Conservation (phyloP, 1,140 invertebrate genomes). For the Papilio dardanus region DNA sequence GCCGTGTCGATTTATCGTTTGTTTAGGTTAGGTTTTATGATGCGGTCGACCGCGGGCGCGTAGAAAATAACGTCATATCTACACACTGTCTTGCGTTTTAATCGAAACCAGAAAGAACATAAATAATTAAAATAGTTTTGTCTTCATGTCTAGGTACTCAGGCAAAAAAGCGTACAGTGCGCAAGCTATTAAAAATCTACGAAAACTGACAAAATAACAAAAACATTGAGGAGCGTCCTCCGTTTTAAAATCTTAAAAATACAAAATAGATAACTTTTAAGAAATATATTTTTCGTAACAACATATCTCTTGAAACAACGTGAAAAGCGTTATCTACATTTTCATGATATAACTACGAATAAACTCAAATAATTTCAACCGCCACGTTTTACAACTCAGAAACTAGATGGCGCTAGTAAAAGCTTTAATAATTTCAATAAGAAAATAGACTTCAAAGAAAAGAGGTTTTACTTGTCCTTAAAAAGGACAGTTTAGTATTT, state of each 20-base stretch:
- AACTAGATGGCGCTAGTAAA: background rate
- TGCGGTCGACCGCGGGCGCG: background rate
- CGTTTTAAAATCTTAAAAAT: background rate
- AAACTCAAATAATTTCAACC: background rate
- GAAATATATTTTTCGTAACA: background rate
- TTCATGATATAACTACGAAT: background rate
- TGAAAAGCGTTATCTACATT: background rate
- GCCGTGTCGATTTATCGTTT: background rate
- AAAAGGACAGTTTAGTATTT: no score
- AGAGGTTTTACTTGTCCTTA: no score
- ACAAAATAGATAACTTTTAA: background rate
- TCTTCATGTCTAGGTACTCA: no score
- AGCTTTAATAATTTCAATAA: background rate
- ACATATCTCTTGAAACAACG: background rate
- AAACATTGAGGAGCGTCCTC: no score
- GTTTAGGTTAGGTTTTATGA: slow-evolving; percentile 28
- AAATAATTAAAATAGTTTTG: no score
- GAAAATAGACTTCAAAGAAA: background rate
- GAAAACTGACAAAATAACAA: no score
- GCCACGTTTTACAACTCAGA: background rate
- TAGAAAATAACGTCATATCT: background rate
- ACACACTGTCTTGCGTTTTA: background rate
- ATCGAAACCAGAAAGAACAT: background rate
- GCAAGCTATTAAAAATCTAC: background rate
- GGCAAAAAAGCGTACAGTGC: no score